Base-by-base conservation (phyloP, 2,888 invertebrate species). In the Heliconius erato region DNA sequence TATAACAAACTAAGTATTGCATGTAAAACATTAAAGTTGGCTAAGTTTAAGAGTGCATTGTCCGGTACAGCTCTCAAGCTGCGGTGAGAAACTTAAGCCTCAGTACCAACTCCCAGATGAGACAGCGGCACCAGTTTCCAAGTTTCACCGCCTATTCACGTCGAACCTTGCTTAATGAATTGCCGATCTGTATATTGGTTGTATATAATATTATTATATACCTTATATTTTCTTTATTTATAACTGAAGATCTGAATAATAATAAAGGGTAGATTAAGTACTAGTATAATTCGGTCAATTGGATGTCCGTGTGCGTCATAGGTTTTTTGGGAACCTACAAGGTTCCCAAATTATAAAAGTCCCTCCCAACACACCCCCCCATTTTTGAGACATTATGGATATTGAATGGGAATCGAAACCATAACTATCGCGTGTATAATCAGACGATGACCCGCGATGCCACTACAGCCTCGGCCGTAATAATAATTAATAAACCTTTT, bases 1-100 rank as follows among this genome's bases (percentile, higher is more conserved):
- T 59, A 14, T 23, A 59, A 40, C 63, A 76, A 63, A 76, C n/a
- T 35, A 76, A 76, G 63, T 78, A 78, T 12, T 67, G 49, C 40
- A 78, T 78, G 78, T 78, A 67, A 78, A 68, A 49, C 78, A 65
- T 67, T 67, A 67, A 32, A 78, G 65, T 67, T 67, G 78, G 67
- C 44, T 32, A 78, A 78, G 78, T 78, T 78, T 68, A 78, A 78
- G 68, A 78, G 67, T 78, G 78, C 67, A 68, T 67, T 78, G 78
- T 68, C 78, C 78, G 49, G 68, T 78, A 68, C 68, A 40, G 78
- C 9, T 40, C 40, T 40, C 40, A 40, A 68, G 68, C 49, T 78
- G 78, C 68, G 78, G 78, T 67, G 44, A 65, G 67, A 67, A 78
- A 78, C 78, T 78, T 78, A 67, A 72, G 72, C 72, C 72, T 44